A percentile compares a stretch with the other conserved stretches of the same genome.
Conservation (phyloP, 2,888 invertebrate species). For the Lapara coniferarum region DNA sequence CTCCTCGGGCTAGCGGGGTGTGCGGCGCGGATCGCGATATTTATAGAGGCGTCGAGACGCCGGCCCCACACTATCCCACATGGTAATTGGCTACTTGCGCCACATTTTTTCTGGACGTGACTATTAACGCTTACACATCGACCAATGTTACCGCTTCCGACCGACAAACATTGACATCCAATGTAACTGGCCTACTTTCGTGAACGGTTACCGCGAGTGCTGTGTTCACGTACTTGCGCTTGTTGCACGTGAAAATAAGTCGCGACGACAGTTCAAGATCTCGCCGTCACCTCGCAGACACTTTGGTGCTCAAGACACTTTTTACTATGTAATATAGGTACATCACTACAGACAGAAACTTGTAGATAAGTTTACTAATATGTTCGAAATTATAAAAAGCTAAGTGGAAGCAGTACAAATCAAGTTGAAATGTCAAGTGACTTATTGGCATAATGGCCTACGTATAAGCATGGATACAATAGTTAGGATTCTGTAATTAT, state of each 20-base stretch:
- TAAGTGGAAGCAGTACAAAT: background rate
- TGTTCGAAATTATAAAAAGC: background rate
- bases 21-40: slow-evolving; percentile 58
- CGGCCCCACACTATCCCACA: slow-evolving; percentile 75
- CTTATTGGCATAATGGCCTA: background rate
- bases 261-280: slow-evolving; percentile 48
- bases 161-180: slow-evolving; percentile 80
- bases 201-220: slow-evolving; percentile 59
- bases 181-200: slow-evolving; percentile 69
- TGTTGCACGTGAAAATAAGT: slow-evolving; percentile 51
- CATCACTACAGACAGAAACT: background rate
- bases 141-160: slow-evolving; percentile 71
- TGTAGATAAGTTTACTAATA: background rate
- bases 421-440: background rate
- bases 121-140: slow-evolving; percentile 64
- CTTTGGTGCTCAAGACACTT: background rate
- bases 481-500: slow-evolving; percentile 43
- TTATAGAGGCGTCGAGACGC: slow-evolving; percentile 79
- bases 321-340: background rate
- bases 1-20: slow-evolving; percentile 47
- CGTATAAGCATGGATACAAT: slow-evolving; percentile 31
- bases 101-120: slow-evolving; percentile 77
- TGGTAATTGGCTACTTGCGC: slow-evolving; percentile 79
- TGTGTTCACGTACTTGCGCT: slow-evolving; percentile 39
- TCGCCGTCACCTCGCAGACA: background rate